phyloP scores from a whole-genome alignment of 1,140 invertebrate genomes.

The Scaptomyza hsui region DNA sequence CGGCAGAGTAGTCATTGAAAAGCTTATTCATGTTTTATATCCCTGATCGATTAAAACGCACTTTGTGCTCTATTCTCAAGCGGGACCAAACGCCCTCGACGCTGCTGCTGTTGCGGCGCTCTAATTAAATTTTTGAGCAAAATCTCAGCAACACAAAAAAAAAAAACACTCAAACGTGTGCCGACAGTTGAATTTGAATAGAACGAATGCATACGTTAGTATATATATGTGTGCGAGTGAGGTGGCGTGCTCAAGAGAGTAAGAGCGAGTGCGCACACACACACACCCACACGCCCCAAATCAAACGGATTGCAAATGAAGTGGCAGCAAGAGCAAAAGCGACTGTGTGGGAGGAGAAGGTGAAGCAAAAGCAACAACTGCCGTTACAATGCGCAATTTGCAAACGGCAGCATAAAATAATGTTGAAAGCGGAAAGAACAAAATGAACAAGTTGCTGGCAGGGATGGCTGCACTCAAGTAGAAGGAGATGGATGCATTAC shows the following conservation, averaged over 20 bases:
- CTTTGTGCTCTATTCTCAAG: constrained; percentile 56
- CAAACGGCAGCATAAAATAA: constrained; percentile 30
- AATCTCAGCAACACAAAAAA: constrained; percentile 27
- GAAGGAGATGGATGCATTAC: constrained; percentile 27
- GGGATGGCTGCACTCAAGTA: constrained; percentile 21
- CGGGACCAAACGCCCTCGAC: constrained; percentile 36
- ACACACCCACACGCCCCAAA: not conserved
- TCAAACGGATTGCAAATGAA: constrained; percentile 55
- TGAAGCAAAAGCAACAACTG: constrained; percentile 13
- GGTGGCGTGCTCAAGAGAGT: constrained; percentile 22
- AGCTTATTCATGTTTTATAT: constrained; percentile 27
- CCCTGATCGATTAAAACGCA: constrained; percentile 66
- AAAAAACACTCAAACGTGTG: constrained; percentile 44
- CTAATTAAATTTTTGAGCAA: constrained; percentile 65
- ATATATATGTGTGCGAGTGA: not conserved
- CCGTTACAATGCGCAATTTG: constrained; percentile 27
- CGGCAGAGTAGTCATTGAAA: constrained; percentile 11
- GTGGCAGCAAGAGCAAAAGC: constrained; percentile 41
- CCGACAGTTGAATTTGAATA: constrained; percentile 45
- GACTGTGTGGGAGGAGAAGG: not conserved
- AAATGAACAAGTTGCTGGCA: constrained; percentile 36
- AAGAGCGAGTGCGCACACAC: constrained; percentile 21
- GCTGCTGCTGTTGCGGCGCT: constrained; percentile 29
- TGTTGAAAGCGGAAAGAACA: constrained; percentile 37
- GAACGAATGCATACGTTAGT: not conserved